Percentiles rank a stretch among this genome's conserved stretches.
Evolutionary conservation across 2,888 invertebrate genomes (phyloP).

Genomic region (Lobophora halterata): DNA sequence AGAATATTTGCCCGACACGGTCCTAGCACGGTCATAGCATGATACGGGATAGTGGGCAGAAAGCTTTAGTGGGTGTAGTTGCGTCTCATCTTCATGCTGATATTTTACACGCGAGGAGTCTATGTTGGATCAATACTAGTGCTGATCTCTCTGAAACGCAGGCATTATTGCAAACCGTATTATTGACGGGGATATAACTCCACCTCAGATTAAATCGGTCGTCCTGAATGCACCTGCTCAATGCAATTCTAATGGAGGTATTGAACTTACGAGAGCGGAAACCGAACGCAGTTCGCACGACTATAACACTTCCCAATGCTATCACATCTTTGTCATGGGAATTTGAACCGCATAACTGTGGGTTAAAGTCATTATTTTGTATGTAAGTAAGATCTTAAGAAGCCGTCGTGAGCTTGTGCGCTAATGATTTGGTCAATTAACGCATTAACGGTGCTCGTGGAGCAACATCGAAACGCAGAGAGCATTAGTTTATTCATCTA

Average conservation of each 20-base stretch:
- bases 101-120: too few relatives aligned
- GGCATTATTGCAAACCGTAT: neutral
- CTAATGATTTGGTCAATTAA: constrained; percentile 68
- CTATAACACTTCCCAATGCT: constrained; percentile 37
- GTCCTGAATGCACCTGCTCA: constrained; percentile 39
- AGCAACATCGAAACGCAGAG: constrained; percentile 23
- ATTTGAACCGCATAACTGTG: constrained; percentile 6
- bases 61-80: too few relatives aligned
- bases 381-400: constrained; percentile 36
- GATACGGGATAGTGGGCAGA: too few relatives aligned
- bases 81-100: too few relatives aligned
- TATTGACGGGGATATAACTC: constrained; percentile 20
- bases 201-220: constrained; percentile 40
- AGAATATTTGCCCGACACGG: too few relatives aligned
- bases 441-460: constrained; percentile 16
- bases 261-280: constrained; percentile 63
- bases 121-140: too few relatives aligned
- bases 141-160: too few relatives aligned
- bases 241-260: constrained; percentile 52
- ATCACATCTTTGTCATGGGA: constrained; percentile 3
- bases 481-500: neutral
- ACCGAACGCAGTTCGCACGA: constrained; percentile 55
- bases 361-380: constrained; percentile 9
- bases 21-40: too few relatives aligned
- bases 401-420: constrained; percentile 47